Evolutionary conservation across 2,797 vertebrate genomes (phyloP), one percentile per base, ranked within the genome.

Genomic region (Triplophysa bombifrons): DNA sequence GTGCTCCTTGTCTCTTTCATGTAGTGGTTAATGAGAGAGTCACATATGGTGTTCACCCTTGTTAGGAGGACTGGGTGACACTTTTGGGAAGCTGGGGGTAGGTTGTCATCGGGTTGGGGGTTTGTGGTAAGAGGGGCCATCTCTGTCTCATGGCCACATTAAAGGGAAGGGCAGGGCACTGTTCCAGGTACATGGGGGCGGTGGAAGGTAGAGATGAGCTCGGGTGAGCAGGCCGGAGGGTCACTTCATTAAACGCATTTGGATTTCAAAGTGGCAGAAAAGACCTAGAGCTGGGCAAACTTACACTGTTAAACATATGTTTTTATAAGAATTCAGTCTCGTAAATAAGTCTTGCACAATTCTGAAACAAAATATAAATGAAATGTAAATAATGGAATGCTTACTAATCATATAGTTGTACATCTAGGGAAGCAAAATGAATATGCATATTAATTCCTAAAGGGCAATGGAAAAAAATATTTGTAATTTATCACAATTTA

Each of bases 11-110:
- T 81, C 79, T 84, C 84, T 85, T 86, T 87, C 84, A 87, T 85
- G 84, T 86, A 83, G 76, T 80, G 68, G 83, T 81, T 86, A 87
- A 86, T 87, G 83, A 87, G 84, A 76, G 83, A 85, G 81, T 84
- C 86, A 84, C 86, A 87, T 87, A 87, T 87, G 86, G 86, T 81
- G 76, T 84, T 84, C 86, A 83, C 84, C 83, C 86, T 87, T 87
- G 84, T 87, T 87, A 87, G 83, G 82, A 74, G 77, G 82, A 87
- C 76, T 86, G 83, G 77, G 83, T 84, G 83, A 83, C 84, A 87
- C 84, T 80, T 87, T 85, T 73, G 80, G 76, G 67, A 73, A 80
- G 74, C 72, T 75, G 74, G 80, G 77, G 77, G 81, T 80, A 74
- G 83, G 77, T 75, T 84, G 77, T 78, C 46, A 55, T 50, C 34